Evolutionary conservation across 2,888 invertebrate species (phyloP).

Genomic region (Cremastinae sp.): DNA sequence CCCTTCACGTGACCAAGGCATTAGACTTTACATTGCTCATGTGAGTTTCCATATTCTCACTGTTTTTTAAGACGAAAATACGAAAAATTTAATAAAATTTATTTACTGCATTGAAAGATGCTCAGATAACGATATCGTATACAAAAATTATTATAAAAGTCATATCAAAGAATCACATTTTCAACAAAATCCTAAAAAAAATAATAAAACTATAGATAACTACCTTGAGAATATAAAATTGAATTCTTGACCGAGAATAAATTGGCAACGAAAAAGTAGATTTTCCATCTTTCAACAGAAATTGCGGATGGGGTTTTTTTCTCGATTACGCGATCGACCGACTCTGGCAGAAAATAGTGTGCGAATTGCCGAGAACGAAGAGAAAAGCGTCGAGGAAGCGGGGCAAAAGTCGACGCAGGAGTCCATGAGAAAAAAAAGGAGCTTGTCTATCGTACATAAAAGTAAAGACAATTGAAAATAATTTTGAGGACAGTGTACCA

Average conservation of each 20-base stretch:
- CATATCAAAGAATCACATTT: no score
- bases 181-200: background rate
- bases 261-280: no score
- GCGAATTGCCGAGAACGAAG: conserved; percentile 62
- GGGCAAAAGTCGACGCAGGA: conserved; percentile 53
- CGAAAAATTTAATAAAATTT: no score
- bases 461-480: conserved; percentile 3
- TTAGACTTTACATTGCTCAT: conserved; percentile 67
- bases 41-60: conserved; percentile 58
- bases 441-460: background rate
- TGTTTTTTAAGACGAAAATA: background rate
- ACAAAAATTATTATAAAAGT: no score
- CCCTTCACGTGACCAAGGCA: conserved; percentile 69
- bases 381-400: conserved; percentile 47
- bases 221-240: no score
- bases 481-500: conserved; percentile 15
- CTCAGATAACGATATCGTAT: no score
- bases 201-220: background rate
- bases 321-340: conserved; percentile 52
- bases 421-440: conserved; percentile 23
- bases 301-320: conserved; percentile 57
- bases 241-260: background rate
- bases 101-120: no score
- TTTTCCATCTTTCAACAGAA: conserved; percentile 30
- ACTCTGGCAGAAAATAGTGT: conserved; percentile 61